Conservation (phyloP, 2,888 invertebrate genomes). For the Heliconius hortense region DNA sequence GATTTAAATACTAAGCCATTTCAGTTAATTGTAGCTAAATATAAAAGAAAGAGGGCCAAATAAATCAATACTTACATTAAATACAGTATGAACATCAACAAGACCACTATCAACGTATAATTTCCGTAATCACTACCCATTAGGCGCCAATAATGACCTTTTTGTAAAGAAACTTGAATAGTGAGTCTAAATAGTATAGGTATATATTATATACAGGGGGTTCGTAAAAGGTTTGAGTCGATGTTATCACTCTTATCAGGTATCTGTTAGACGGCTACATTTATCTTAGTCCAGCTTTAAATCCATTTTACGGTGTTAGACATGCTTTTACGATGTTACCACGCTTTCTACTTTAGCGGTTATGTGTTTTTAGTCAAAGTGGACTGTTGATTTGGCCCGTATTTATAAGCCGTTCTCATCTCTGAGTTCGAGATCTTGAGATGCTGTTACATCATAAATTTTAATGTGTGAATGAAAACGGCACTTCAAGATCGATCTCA, state of each 20-base stretch:
- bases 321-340: conserved; percentile 11
- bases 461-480: no score
- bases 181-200: background rate
- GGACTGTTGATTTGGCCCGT: no score
- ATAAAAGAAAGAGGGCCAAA: background rate
- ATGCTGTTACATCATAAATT: no score
- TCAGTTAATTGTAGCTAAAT: no score
- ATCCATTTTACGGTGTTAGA: conserved; percentile 10
- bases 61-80: no score
- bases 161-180: background rate
- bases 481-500: no score
- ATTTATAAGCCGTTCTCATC: no score
- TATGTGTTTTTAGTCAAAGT: background rate
- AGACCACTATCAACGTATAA: background rate
- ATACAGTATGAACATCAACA: background rate
- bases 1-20: background rate
- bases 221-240: conserved; percentile 1
- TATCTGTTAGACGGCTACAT: background rate
- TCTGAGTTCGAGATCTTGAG: no score
- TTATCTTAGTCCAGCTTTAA: conserved; percentile 24
- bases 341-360: background rate
- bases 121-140: background rate
- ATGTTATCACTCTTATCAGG: conserved; percentile 19
- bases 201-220: background rate
- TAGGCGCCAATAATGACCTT: background rate